Evolutionary conservation across 2,113 vertebrate genomes (phyloP).

Genomic region (Bubo blakistoni): DNA sequence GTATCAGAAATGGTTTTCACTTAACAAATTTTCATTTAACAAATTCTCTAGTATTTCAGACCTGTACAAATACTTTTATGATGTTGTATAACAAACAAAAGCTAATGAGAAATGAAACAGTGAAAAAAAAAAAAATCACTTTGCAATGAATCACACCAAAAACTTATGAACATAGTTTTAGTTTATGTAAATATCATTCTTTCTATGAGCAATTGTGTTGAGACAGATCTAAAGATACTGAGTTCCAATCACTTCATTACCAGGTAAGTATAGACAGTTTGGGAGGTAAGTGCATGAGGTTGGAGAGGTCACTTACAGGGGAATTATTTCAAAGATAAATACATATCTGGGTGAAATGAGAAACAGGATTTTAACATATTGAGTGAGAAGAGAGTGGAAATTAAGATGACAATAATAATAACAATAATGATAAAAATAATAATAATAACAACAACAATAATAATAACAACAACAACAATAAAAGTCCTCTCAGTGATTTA

Average conservation of each 20-base stretch:
- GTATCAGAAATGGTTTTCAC: background rate
- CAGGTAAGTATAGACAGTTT: background rate
- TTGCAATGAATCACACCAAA: background rate
- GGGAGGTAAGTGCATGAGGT: background rate
- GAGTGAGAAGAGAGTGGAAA: background rate
- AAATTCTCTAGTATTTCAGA: background rate
- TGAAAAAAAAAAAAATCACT: background rate
- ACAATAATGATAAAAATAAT: background rate
- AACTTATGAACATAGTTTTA: rapidly evolving
- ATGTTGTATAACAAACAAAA: background rate
- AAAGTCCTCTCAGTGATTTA: background rate
- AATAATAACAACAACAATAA: background rate
- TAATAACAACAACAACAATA: background rate
- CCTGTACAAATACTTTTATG: background rate
- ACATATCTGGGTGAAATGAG: background rate
- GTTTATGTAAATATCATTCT: background rate
- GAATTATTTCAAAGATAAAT: background rate
- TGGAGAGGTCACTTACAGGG: background rate
- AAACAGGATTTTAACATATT: background rate
- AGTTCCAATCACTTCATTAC: background rate
- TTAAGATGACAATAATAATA: background rate
- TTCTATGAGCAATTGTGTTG: background rate
- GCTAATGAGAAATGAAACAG: background rate
- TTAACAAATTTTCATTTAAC: background rate
- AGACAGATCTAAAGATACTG: background rate